Evolutionary conservation across 2,888 invertebrate species (phyloP).

Genomic region (Ichneumoninae sp.): DNA sequence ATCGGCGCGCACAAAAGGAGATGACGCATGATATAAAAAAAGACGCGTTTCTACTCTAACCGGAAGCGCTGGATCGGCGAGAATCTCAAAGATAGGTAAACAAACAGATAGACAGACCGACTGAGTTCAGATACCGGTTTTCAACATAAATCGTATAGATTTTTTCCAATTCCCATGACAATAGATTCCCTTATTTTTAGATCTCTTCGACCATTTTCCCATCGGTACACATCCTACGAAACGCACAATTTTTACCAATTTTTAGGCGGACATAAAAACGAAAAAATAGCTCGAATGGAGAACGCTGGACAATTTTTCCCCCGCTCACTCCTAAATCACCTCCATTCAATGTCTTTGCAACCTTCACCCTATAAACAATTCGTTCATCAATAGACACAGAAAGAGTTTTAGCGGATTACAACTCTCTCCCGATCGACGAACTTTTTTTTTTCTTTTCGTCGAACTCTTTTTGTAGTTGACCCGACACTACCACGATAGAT

Average conservation of each 20-base stretch:
- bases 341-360: not conserved
- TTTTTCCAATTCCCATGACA: constrained; percentile 1
- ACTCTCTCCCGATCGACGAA: not conserved
- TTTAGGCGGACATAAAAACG: too few relatives aligned
- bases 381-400: not conserved
- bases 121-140: not conserved
- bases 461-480: not conserved
- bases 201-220: not conserved
- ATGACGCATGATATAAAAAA: constrained; percentile 61
- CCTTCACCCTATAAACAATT: not conserved
- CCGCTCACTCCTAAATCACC: not conserved
- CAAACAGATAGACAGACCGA: not conserved
- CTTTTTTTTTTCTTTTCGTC: not conserved
- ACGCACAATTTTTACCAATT: too few relatives aligned
- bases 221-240: too few relatives aligned
- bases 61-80: not conserved
- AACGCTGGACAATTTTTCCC: not conserved
- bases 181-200: not conserved
- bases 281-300: too few relatives aligned
- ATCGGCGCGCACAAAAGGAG: constrained; percentile 60
- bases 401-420: not conserved
- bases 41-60: constrained; percentile 43
- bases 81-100: constrained; percentile 38
- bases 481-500: constrained; percentile 8
- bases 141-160: constrained; percentile 11